Evolutionary conservation across 2,888 invertebrate genomes (phyloP).

Genomic region (Pterostichus madidus): DNA sequence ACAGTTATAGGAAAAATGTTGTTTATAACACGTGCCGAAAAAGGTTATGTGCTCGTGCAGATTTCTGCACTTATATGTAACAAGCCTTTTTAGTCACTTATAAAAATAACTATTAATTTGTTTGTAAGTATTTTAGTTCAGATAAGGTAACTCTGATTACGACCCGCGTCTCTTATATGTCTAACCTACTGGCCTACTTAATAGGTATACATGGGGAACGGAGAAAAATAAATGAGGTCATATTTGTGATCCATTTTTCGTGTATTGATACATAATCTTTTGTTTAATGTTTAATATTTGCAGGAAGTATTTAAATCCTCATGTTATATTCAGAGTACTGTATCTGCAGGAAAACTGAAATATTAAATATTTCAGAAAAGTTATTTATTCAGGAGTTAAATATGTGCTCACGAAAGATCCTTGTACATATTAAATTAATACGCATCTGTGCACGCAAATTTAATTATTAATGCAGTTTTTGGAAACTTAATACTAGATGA

Average conservation of each 20-base stretch:
- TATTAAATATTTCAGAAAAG: neutral
- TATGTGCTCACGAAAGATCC: neutral
- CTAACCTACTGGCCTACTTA: too few relatives aligned
- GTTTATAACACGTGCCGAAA: too few relatives aligned
- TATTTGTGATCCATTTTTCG: neutral
- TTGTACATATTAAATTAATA: constrained; percentile 1
- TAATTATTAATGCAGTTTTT: neutral
- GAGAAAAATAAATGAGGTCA: neutral
- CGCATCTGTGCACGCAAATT: neutral
- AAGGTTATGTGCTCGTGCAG: too few relatives aligned
- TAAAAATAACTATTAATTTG: too few relatives aligned
- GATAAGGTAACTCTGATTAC: too few relatives aligned
- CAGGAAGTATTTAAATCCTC: neutral
- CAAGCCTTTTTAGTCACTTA: too few relatives aligned
- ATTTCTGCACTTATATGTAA: too few relatives aligned
- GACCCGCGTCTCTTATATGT: too few relatives aligned
- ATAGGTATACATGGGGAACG: neutral
- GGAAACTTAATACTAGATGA: too few relatives aligned
- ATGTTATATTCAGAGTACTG: neutral
- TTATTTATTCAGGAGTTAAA: neutral
- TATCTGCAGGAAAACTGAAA: neutral
- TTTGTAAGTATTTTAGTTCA: too few relatives aligned
- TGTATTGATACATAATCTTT: neutral
- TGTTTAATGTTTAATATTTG: neutral
- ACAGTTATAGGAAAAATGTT: too few relatives aligned